Evolutionary conservation across 2,797 vertebrate genomes (phyloP), one percentile per base, ranked within the genome.

Genomic region (Myotis pilosus): DNA sequence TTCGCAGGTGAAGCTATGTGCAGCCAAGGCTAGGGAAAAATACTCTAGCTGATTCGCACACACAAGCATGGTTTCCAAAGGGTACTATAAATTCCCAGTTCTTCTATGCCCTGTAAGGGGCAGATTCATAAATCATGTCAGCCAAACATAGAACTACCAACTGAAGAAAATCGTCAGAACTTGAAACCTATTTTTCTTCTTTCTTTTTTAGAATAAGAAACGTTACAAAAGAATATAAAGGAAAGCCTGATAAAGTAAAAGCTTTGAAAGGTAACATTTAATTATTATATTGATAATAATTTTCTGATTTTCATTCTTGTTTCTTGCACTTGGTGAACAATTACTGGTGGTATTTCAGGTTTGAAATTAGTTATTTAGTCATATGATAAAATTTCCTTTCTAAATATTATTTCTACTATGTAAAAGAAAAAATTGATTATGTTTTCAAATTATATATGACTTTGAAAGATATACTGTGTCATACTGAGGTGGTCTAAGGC

Each of bases 141-240:
- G 36, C 72, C 64, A 80, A 74, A 72, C 6, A 7, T 60, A 60
- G 51, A 83, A 74, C 72, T 36, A 44, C 25, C 66, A 44, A 47
- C 41, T 36, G 51, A 75, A 28, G 44, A 80, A 36, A 66, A 64
- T 1, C 10, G 6, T 80, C 28, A 69, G n/a, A 79, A 20, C 22
- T 53, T 55, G 6, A 76, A 89, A 23, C 25, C 60, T 22, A 12
- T 72, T 23, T 95, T 9, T 41, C 30, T 96, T 82, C 36, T 11
- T 38, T 33, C 80, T 89, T 60, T 95, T 95, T 47, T 20, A 99
- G 99, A 96, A 98, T 99, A 96, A 97, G 86, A 96, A 99, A 99
- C 96, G 98, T 99, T 97, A 98, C 97, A 85, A 99, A 99, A 97
- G 68, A 94, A 4, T 99, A 99, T 96, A 98, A 98, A 92, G 98